Evolutionary conservation across 2,113 vertebrate species (phyloP).

Genomic region (Pontoporia blainvillei): DNA sequence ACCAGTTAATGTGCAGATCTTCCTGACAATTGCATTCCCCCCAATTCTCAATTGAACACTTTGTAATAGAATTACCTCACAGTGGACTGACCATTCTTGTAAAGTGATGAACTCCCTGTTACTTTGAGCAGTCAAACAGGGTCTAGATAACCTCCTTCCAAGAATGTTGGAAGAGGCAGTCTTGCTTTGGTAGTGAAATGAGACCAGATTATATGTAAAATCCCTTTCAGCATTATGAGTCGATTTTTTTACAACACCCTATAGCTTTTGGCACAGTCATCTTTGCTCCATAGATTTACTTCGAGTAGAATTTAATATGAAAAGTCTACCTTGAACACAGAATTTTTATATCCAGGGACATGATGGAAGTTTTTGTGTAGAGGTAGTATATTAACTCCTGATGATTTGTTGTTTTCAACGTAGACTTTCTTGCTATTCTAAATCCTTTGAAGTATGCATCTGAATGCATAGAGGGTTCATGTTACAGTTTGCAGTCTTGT

Average conservation of each 20-base stretch:
- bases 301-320: not conserved
- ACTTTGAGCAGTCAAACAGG: not conserved
- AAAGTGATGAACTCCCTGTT: not conserved
- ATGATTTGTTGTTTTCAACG: slow-evolving; percentile 51
- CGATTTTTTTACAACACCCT: not conserved
- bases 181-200: not conserved
- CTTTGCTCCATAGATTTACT: not conserved
- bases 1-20: rapidly evolving
- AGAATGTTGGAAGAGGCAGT: not conserved
- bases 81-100: rapidly evolving
- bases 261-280: not conserved
- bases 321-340: not conserved
- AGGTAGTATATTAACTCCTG: slow-evolving; percentile 17
- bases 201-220: not conserved
- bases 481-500: slow-evolving; percentile 35
- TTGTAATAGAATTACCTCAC: not conserved
- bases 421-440: slow-evolving; percentile 17
- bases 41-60: rapidly evolving
- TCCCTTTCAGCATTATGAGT: not conserved
- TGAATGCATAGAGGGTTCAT: slow-evolving; percentile 22
- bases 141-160: not conserved
- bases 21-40: too few species aligned
- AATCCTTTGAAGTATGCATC: slow-evolving; percentile 48
- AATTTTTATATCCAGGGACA: not conserved
- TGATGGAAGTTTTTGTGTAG: slow-evolving; percentile 15